phyloP scores from a whole-genome alignment of 2,113 vertebrate genomes.

The Loxodonta africana region DNA sequence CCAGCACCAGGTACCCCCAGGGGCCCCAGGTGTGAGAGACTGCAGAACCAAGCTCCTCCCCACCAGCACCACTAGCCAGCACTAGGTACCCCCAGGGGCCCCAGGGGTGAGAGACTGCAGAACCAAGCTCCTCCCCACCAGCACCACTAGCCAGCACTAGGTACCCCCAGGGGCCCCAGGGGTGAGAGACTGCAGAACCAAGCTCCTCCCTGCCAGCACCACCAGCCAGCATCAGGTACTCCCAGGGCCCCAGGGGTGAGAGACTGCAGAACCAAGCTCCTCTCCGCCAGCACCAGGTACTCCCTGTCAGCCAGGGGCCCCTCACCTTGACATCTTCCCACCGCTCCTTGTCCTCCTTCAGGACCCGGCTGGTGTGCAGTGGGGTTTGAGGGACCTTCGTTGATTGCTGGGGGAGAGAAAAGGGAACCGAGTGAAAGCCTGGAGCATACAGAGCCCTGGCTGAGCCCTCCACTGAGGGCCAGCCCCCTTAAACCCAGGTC shows the following conservation, averaged over 20 bases:
- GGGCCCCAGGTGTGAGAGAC: no score
- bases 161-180: no score
- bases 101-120: no score
- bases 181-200: no score
- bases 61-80: background rate
- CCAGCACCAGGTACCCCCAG: no score
- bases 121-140: no score
- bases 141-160: no score
- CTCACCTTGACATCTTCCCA: conserved; percentile 99
- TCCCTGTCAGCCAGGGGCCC: background rate
- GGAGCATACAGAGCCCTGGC: no score
- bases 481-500: background rate
- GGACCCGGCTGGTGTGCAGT: conserved; percentile 97
- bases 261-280: background rate
- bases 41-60: no score
- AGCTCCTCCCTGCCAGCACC: no score
- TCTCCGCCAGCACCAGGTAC: background rate
- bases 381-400: conserved; percentile 98
- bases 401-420: conserved; percentile 91
- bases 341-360: conserved; percentile 97
- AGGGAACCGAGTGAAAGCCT: background rate
- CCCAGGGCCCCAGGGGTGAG: background rate
- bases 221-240: no score
- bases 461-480: rapidly evolving
- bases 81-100: no score